Percentiles rank a stretch among this genome's conserved stretches.
Evolutionary conservation across 2,113 vertebrate genomes (phyloP).

Genomic region (Hucho hucho): DNA sequence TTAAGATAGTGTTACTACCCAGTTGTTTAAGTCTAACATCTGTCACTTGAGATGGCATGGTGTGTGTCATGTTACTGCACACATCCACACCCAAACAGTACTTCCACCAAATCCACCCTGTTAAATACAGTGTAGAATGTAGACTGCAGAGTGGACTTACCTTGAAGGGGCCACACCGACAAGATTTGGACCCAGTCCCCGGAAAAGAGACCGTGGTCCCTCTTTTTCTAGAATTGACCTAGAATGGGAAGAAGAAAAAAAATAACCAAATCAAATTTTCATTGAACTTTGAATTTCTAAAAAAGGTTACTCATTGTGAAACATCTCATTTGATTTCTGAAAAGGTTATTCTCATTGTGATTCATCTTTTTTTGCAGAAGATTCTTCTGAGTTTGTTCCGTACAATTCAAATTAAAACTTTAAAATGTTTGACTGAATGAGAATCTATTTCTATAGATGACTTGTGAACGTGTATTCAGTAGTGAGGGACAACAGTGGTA

Average conservation of each 20-base stretch:
- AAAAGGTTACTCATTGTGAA: too few species aligned
- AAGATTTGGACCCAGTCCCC: conserved; percentile 94
- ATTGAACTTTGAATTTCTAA: not conserved
- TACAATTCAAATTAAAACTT: not conserved
- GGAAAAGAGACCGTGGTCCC: conserved; percentile 93
- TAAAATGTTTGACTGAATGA: too few species aligned
- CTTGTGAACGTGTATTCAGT: not conserved
- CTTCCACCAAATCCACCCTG: not conserved
- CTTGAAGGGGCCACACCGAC: conserved; percentile 96
- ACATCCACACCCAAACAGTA: not conserved
- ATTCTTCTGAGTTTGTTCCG: not conserved
- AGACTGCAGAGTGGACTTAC: conserved; percentile 66
- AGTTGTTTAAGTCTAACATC: not conserved
- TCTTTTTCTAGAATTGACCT: conserved; percentile 98
- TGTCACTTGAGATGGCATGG: too few species aligned
- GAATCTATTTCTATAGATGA: too few species aligned
- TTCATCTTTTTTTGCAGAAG: too few species aligned
- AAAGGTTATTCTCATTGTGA: too few species aligned
- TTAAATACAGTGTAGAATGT: not conserved
- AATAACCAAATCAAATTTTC: not conserved
- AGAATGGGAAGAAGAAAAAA: conserved; percentile 28
- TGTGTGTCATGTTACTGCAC: too few species aligned
- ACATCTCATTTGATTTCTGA: not conserved
- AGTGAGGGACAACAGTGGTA: too few species aligned
- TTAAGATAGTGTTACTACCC: too few species aligned